Evolutionary conservation across 2,113 vertebrate species (phyloP).

Genomic region (Macrotus californicus): DNA sequence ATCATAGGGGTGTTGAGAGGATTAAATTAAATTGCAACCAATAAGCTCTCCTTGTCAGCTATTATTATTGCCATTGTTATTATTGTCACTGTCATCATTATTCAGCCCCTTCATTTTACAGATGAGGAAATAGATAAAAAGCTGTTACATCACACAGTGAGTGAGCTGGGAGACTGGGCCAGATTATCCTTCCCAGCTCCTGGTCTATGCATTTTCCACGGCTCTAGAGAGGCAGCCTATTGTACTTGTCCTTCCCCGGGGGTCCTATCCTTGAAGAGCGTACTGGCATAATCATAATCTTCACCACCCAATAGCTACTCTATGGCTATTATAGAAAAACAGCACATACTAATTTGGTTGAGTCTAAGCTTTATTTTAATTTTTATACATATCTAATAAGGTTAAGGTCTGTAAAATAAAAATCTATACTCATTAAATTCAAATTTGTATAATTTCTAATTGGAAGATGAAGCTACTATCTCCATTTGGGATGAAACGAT

Average conservation of each 20-base stretch:
- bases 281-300: not conserved
- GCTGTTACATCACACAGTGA: rapidly evolving
- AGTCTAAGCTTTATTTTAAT: not conserved
- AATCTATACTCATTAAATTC: not conserved
- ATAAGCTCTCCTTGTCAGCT: not conserved
- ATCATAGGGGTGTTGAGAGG: not conserved
- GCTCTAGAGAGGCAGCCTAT: not conserved
- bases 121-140: not conserved
- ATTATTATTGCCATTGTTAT: not conserved
- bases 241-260: not conserved
- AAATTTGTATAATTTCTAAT: not conserved
- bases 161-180: not conserved
- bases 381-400: not conserved
- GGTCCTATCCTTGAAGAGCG: not conserved
- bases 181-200: not conserved
- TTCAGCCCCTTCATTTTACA: not conserved
- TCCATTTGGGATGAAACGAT: not conserved
- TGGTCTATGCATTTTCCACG: rapidly evolving
- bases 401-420: not conserved
- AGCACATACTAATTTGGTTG: not conserved
- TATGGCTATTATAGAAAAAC: not conserved
- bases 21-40: not conserved
- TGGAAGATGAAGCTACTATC: not conserved
- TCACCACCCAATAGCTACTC: not conserved
- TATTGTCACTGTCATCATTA: not conserved